phyloP scores from a whole-genome alignment of 2,113 vertebrate genomes.

The western clawed frog (Xenopus tropicalis) region DNA sequence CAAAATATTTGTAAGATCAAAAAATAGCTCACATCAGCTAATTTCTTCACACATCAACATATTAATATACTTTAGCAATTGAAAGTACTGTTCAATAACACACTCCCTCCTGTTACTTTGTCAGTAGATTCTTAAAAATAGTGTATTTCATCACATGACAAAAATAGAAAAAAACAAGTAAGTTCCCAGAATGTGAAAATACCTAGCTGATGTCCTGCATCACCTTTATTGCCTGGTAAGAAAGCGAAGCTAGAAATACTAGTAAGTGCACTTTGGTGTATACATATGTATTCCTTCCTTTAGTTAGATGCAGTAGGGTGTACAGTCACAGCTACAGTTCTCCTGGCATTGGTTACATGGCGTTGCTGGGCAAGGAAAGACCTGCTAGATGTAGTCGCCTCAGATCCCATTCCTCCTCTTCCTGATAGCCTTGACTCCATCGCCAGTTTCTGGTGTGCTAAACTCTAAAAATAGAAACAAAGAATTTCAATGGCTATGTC shows the following conservation, averaged over 20 bases:
- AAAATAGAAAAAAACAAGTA: slow-evolving; percentile 37
- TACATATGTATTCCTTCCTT: slow-evolving; percentile 49
- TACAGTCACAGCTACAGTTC: slow-evolving; percentile 73
- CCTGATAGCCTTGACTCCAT: slow-evolving; percentile 83
- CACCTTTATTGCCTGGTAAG: slow-evolving; percentile 44
- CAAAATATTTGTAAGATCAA: too few species aligned
- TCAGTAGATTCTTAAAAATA: neutral
- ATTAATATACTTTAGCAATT: too few species aligned
- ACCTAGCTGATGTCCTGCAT: slow-evolving; percentile 47
- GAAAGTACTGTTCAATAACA: too few species aligned
- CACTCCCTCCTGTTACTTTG: too few species aligned
- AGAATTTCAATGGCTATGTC: neutral
- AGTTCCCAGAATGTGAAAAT: neutral
- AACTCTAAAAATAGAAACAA: slow-evolving; percentile 69
- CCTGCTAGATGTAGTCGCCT: slow-evolving; percentile 59
- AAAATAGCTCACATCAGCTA: too few species aligned
- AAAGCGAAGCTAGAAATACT: slow-evolving; percentile 53
- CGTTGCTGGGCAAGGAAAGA: slow-evolving; percentile 93
- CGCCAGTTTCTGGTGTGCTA: slow-evolving; percentile 88
- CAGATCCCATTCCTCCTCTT: slow-evolving; percentile 54
- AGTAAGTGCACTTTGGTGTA: slow-evolving; percentile 71
- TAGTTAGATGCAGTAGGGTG: slow-evolving; percentile 76
- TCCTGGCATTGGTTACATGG: slow-evolving; percentile 81
- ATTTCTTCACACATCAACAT: too few species aligned
- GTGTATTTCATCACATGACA: slow-evolving; percentile 43